Evolutionary conservation across 2,888 invertebrate species (phyloP), one percentile per base, ranked within the genome.

Genomic region (Hyposoter dolosus): DNA sequence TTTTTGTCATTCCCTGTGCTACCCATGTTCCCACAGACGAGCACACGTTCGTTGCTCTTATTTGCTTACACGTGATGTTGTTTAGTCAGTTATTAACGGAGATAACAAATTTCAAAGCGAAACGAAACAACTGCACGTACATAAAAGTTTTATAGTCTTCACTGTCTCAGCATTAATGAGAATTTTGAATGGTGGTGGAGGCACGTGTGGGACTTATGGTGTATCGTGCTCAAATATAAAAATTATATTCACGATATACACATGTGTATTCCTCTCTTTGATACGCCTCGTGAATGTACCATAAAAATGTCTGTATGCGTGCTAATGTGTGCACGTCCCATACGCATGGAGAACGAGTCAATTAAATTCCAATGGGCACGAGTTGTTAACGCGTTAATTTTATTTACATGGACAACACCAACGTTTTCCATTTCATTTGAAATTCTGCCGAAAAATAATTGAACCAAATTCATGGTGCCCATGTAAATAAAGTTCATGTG

Each of bases 111-210:
- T 71, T 84, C 71, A 60, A 1, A 15, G 60, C 28, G 6, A 60
- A 60, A 28, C 15, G 6, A 28, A 60, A 50, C 78, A 56, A 68
- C 50, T 43, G 60, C 47, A 69, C 50, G 63, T 63, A 19, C 83
- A 60, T 45, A 74, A 71, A 71, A 68, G 72, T 78, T 65, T 47
- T n/a, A 15, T 19, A 4, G 28, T 60, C 28, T 60, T 76, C 43
- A 69, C 75, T 50, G 45, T 40, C 63, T 32, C 71, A 50, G 50
- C 65, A 75, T 80, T 84, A 84, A 84, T 76, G 76, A 71, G 71
- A n/a, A 47, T 80, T 84, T 53, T 76, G 63, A 84, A 80, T 65
- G 65, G 53, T 63, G 63, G 23, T 40, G 6, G 80, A 47, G 66
- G 15, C 60, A 66, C 23, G 63, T 40, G 50, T 35, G 23, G 32